These are phyloP conservation scores for Micropterix aruncella DNA, from an alignment of 2,888 invertebrate species.

Conservation along the genomic window DNA sequence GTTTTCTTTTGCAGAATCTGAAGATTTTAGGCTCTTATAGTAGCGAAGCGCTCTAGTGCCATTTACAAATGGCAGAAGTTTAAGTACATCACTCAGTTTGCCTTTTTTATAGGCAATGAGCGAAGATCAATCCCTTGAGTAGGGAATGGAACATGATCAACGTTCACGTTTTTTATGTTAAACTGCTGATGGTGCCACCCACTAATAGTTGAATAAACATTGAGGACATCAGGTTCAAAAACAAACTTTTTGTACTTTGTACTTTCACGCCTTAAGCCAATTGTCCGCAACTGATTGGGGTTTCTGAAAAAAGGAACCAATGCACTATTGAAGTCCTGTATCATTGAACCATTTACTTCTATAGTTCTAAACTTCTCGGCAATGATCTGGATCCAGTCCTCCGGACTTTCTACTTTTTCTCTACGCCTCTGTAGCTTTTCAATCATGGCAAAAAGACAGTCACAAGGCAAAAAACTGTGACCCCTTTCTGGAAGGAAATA, in stretches of 20 bases:
- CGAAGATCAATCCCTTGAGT: slow-evolving; percentile 1
- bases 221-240: slow-evolving; percentile 1
- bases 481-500: too few relatives aligned
- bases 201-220: neutral
- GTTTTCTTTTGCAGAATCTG: neutral
- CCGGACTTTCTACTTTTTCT: too few relatives aligned
- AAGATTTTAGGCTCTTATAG: slow-evolving; percentile 1
- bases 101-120: slow-evolving; percentile 1
- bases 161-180: slow-evolving; percentile 1
- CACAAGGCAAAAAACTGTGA: too few relatives aligned
- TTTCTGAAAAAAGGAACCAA: slow-evolving; percentile 1
- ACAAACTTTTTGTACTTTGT: neutral
- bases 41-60: slow-evolving; percentile 1
- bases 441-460: too few relatives aligned
- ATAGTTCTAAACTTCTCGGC: too few relatives aligned
- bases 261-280: neutral
- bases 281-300: slow-evolving; percentile 1
- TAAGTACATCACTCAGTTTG: slow-evolving; percentile 1
- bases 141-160: slow-evolving; percentile 1
- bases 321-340: slow-evolving; percentile 1
- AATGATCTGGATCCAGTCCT: too few relatives aligned
- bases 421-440: too few relatives aligned
- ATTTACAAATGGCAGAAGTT: slow-evolving; percentile 1
- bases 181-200: neutral
- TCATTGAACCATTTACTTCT: slow-evolving; percentile 1